Conservation (phyloP, 1,140 invertebrate species). For the Aphaenogaster floridana region DNA sequence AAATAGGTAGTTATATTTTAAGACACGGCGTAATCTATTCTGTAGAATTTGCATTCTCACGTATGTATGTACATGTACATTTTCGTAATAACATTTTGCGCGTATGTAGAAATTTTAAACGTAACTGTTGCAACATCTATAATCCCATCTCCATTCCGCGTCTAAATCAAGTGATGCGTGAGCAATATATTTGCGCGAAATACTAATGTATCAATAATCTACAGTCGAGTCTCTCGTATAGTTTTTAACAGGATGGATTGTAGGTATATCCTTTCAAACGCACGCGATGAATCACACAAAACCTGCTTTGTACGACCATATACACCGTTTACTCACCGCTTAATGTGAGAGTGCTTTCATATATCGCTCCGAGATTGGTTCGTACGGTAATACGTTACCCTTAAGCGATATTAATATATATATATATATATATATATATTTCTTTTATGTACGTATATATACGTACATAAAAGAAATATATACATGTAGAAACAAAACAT, state of each 20-base stretch:
- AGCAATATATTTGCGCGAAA: background rate
- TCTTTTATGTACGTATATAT: no score
- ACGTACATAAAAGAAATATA: background rate
- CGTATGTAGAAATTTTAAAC: background rate
- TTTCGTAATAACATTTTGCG: background rate
- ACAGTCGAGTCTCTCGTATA: constrained; percentile 7
- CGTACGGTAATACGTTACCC: background rate
- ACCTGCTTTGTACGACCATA: constrained; percentile 46
- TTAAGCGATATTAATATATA: background rate
- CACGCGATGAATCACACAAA: constrained; percentile 62
- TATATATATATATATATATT: background rate
- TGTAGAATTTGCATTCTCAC: background rate
- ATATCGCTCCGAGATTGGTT: background rate
- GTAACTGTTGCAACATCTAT: background rate
- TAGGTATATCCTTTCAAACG: constrained; percentile 44
- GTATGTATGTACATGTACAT: no score
- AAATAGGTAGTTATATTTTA: background rate
- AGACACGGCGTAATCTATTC: background rate
- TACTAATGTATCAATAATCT: background rate
- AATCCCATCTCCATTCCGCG: background rate
- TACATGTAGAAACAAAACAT: no score
- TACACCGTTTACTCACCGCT: background rate
- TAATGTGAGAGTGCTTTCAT: constrained; percentile 1
- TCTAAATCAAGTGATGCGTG: background rate
- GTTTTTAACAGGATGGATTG: constrained; percentile 24